These are phyloP conservation scores for Drosophila tanythrix DNA, from an alignment of 2,888 invertebrate genomes.

Conservation along the genomic window DNA sequence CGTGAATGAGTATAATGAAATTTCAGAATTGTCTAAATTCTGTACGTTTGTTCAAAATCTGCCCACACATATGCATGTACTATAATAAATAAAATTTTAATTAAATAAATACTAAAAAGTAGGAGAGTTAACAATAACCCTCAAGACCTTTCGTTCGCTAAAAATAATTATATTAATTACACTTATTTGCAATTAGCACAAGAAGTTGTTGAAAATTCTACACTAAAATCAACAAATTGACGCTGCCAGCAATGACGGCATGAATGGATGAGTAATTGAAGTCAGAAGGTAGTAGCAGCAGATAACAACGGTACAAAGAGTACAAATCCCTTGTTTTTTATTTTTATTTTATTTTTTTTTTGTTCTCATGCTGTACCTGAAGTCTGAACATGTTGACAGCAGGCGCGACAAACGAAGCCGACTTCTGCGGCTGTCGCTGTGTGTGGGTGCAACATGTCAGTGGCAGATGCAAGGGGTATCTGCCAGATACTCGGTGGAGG, in stretches of 20 bases:
- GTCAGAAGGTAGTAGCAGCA: slow-evolving; percentile 25
- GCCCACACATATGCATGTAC: background rate
- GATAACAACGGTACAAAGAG: slow-evolving; percentile 22
- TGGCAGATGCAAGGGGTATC: slow-evolving; percentile 55
- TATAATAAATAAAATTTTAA: slow-evolving; percentile 10
- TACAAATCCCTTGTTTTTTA: slow-evolving; percentile 25
- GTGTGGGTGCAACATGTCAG: slow-evolving; percentile 59
- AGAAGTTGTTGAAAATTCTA: slow-evolving; percentile 48
- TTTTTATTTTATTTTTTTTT: slow-evolving; percentile 34
- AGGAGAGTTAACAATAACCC: slow-evolving; percentile 10
- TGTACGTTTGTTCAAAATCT: slow-evolving; percentile 6
- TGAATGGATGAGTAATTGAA: slow-evolving; percentile 75
- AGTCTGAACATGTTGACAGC: slow-evolving; percentile 73
- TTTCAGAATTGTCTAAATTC: slow-evolving; percentile 11
- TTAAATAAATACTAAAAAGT: slow-evolving; percentile 2
- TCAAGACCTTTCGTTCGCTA: slow-evolving; percentile 29
- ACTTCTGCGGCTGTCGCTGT: slow-evolving; percentile 24
- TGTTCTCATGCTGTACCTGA: slow-evolving; percentile 70
- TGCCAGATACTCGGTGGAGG: slow-evolving; percentile 56
- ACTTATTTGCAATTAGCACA: slow-evolving; percentile 50
- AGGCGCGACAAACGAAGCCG: slow-evolving; percentile 59
- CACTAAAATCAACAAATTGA: slow-evolving; percentile 70
- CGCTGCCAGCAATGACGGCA: slow-evolving; percentile 46
- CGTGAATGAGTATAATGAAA: slow-evolving; percentile 4
- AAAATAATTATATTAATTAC: slow-evolving; percentile 54